Evolutionary conservation across 2,797 vertebrate genomes (phyloP), one percentile per base, ranked within the genome.

Genomic region (Jordanella pulchra): DNA sequence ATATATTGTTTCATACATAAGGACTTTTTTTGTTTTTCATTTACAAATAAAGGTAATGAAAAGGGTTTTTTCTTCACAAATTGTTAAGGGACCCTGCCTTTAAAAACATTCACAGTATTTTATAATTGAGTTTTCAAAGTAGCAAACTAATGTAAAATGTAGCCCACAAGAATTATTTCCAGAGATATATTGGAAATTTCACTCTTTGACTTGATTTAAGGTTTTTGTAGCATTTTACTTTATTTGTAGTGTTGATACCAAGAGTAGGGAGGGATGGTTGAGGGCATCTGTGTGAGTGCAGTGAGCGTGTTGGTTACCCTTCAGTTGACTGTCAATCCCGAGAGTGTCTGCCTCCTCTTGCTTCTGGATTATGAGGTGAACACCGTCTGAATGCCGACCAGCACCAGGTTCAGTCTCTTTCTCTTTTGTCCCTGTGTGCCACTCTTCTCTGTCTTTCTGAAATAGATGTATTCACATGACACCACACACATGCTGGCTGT

Each of bases 281-380:
- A 76, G 67, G 72, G 56, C 39, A 44, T 60, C 11, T 30, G 72
- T 73, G 55, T 35, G 71, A 76, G 50, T 61, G 74, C 45, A 35
- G 79, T 45, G 65, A 68, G 69, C 42, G 18, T 81, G 73, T 75
- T 78, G 70, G 84, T 88, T 80, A 86, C 77, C 84, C 77, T 58
- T 82, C 67, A 28, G 77, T 85, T 84, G 77, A 84, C 84, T 81
- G 84, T 84, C 81, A 86, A 75, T 85, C 85, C 89, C 86, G 61
- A 56, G 84, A 86, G 78, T 44, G 73, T 69, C 80, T 77, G 18
- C 76, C 87, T 72, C 74, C 77, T 79, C 72, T 69, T 65, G 60
- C 66, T 72, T 47, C 77, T 79, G 83, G 88, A 92, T 90, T 88
- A 91, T 90, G 87, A 72, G 68, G 54, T 84, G 83, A 89, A 87